Percentiles rank a stretch among this genome's conserved stretches.
phyloP scores from a whole-genome alignment of 2,888 invertebrate genomes.

The Tubulanus polymorphus region DNA sequence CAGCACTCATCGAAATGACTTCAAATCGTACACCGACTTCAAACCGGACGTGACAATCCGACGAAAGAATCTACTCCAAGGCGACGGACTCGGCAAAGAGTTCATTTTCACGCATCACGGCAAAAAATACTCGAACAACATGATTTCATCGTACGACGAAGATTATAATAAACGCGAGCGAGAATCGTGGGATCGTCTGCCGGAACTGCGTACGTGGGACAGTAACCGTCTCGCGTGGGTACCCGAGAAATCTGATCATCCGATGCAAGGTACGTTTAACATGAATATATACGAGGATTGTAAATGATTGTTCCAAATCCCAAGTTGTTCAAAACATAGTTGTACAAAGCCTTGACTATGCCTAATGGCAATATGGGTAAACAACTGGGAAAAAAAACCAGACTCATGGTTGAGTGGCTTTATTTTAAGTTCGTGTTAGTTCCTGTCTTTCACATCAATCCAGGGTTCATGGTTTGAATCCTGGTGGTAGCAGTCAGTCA shows the following conservation, averaged over 20 bases:
- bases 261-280: constrained; percentile 45
- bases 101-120: constrained; percentile 48
- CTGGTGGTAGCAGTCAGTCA: too few relatives aligned
- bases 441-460: too few relatives aligned
- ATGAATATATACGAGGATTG: too few relatives aligned
- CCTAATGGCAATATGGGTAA: too few relatives aligned
- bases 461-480: too few relatives aligned
- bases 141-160: constrained; percentile 50
- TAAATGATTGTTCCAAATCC: too few relatives aligned
- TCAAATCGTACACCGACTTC: constrained; percentile 27
- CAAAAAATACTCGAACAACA: constrained; percentile 42
- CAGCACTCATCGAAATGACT: constrained; percentile 45
- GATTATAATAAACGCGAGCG: constrained; percentile 44
- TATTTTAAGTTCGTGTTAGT: too few relatives aligned
- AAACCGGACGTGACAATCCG: constrained; percentile 42
- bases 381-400: too few relatives aligned
- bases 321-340: too few relatives aligned
- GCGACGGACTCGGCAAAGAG: constrained; percentile 42
- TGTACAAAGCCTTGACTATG: too few relatives aligned
- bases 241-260: constrained; percentile 48
- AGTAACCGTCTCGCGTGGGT: constrained; percentile 42
- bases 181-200: constrained; percentile 30
- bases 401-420: too few relatives aligned
- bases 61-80: constrained; percentile 34
- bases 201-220: constrained; percentile 42